phyloP scores from a whole-genome alignment of 2,797 vertebrate species.

The Halcyon leucocephala region DNA sequence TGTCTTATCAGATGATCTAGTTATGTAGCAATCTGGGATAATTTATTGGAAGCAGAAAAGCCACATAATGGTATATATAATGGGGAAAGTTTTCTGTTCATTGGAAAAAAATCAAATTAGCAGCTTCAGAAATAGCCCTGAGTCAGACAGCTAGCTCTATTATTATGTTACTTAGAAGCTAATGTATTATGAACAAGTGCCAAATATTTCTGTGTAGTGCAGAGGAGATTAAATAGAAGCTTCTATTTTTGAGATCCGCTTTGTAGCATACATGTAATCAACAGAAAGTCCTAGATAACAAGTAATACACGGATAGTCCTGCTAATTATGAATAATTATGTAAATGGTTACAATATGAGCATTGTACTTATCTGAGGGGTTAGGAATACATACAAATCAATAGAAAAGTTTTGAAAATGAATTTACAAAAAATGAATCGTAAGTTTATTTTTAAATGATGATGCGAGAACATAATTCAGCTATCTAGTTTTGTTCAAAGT shows the following conservation, averaged over 20 bases:
- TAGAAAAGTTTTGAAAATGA: neutral
- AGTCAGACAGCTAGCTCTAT: slow-evolving; percentile 62
- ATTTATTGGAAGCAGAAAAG: slow-evolving; percentile 55
- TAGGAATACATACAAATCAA: neutral
- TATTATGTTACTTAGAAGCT: slow-evolving; percentile 71
- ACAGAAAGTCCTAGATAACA: slow-evolving; percentile 66
- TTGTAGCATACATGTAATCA: slow-evolving; percentile 24
- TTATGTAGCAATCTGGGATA: slow-evolving; percentile 38
- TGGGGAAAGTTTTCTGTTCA: slow-evolving; percentile 57
- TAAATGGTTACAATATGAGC: slow-evolving; percentile 20
- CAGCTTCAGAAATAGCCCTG: slow-evolving; percentile 63
- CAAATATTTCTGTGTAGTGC: slow-evolving; percentile 65
- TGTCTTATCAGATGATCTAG: slow-evolving; percentile 7
- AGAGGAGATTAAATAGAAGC: slow-evolving; percentile 65
- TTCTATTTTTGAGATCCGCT: slow-evolving; percentile 64
- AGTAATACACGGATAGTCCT: slow-evolving; percentile 41
- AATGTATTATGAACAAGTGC: slow-evolving; percentile 71
- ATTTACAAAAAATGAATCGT: neutral
- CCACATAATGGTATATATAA: slow-evolving; percentile 26
- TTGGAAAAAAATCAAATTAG: slow-evolving; percentile 67
- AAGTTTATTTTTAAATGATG: neutral
- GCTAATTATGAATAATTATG: slow-evolving; percentile 59
- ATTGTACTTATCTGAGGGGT: neutral
- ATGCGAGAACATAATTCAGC: neutral
- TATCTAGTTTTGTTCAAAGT: neutral